Base-by-base conservation (phyloP, 2,113 vertebrate genomes). In the Mus pahari region DNA sequence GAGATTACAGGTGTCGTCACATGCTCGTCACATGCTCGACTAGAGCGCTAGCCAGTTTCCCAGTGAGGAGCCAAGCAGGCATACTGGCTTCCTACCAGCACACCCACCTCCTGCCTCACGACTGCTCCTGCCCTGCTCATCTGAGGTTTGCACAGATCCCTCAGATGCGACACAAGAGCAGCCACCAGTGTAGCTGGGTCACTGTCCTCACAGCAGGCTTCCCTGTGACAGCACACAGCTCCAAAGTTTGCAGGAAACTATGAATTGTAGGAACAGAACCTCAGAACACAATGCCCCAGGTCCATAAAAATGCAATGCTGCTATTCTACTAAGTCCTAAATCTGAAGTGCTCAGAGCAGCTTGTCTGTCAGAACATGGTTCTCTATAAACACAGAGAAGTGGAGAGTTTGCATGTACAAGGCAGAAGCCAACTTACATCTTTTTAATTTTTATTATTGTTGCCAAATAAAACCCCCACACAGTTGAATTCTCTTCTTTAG, bases 1-100 rank as follows among this genome's bases (percentile, higher is more conserved):
- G n/a, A 62, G 55, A 28, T 64, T 31, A 64, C 39, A 5, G 39
- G 74, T 77, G 24, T 28, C 9, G 4, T 42, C 55, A 42, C 58
- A n/a, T n/a, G n/a, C n/a, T n/a, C n/a, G n/a, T n/a, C n/a, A n/a
- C 26, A 62, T 7, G 9, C 24, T 17, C 2, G 1, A 14, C 24
- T 19, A 5, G 24, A 45, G 14, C 2, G 39, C 39, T 19, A 12
- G n/a, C 42, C 7, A 4, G 58, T 31, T 42, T 84, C 39, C 58
- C 62, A 84, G 48, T 9, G 22, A 81, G 84, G 79, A 74, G 92
- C 73, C 53, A 60, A 7, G 36, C 39, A 31, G 82, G 60, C 14
- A 64, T 6, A 1, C 55, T 5, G 48, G 36, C 16, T 78, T 60
- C 12, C 31, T 42, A 36, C 36, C 19, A 50, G 9, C 5, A 4